Evolutionary conservation across 2,888 invertebrate species (phyloP).

Genomic region (Synanthedon vespiformis): DNA sequence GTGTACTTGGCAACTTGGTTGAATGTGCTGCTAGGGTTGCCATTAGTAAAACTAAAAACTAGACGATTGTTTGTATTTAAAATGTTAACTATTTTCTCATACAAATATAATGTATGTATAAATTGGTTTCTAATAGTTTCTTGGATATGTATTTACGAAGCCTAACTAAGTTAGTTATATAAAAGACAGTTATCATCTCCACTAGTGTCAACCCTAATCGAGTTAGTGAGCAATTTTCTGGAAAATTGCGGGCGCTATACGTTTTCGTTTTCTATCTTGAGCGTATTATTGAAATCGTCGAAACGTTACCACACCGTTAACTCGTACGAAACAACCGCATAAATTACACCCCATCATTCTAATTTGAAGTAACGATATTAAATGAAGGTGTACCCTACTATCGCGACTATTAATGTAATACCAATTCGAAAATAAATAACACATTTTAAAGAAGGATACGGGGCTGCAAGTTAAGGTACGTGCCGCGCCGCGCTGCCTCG

Average conservation of each 20-base stretch:
- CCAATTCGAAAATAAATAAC: constrained; percentile 66
- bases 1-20: constrained; percentile 20
- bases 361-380: constrained; percentile 61
- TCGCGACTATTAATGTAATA: constrained; percentile 61
- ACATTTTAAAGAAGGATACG: constrained; percentile 51
- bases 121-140: background rate
- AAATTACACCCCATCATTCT: constrained; percentile 56
- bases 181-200: background rate
- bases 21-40: constrained; percentile 1
- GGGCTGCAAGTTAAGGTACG: constrained; percentile 40
- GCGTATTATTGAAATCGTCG: constrained; percentile 14
- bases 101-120: background rate
- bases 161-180: too few species aligned
- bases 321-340: constrained; percentile 24
- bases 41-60: background rate
- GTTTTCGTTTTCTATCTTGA: constrained; percentile 28
- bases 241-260: constrained; percentile 29
- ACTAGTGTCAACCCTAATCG: background rate
- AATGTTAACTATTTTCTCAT: background rate
- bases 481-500: constrained; percentile 31
- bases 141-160: background rate
- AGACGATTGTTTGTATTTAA: background rate
- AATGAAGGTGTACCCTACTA: constrained; percentile 61
- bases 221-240: constrained; percentile 24
- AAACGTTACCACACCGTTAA: constrained; percentile 16